Conservation (phyloP, 2,888 invertebrate genomes). For the Anoplius nigerrimus region DNA sequence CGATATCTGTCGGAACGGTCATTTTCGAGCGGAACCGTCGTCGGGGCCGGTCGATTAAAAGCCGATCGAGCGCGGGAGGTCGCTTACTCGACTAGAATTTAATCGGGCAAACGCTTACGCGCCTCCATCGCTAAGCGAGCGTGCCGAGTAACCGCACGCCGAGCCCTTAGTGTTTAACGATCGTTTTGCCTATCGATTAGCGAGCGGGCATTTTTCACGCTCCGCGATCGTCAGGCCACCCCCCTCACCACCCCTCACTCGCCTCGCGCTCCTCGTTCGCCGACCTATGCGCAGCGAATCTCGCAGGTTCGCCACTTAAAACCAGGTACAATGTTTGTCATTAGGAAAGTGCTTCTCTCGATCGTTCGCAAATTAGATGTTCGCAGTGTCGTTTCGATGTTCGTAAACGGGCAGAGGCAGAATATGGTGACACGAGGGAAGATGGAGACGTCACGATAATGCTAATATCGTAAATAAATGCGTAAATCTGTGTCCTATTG, state of each 20-base stretch:
- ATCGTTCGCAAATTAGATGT: slow-evolving; percentile 44
- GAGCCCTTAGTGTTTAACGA: not conserved
- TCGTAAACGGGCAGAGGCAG: slow-evolving; percentile 6
- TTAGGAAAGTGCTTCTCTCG: slow-evolving; percentile 36
- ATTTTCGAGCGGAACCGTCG: not conserved
- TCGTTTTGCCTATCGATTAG: not conserved
- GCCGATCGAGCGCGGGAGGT: not conserved
- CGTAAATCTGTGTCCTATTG: too few species aligned
- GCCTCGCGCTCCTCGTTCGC: not conserved
- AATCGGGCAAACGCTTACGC: not conserved
- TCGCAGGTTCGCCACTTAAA: slow-evolving; percentile 25
- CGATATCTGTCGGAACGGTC: too few species aligned
- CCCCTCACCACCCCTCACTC: too few species aligned
- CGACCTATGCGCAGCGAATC: not conserved
- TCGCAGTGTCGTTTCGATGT: slow-evolving; percentile 51
- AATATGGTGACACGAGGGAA: too few species aligned
- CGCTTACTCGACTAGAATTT: not conserved
- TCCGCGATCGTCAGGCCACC: not conserved
- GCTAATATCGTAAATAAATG: not conserved
- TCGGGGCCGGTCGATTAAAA: not conserved
- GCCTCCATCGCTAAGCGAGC: not conserved
- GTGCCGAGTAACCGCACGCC: not conserved
- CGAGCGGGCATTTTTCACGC: not conserved
- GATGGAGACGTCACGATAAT: too few species aligned
- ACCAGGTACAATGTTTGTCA: slow-evolving; percentile 48